Evolutionary conservation across 2,888 invertebrate species (phyloP), one percentile per base, ranked within the genome.

Genomic region (Drosophila nigritarsus): DNA sequence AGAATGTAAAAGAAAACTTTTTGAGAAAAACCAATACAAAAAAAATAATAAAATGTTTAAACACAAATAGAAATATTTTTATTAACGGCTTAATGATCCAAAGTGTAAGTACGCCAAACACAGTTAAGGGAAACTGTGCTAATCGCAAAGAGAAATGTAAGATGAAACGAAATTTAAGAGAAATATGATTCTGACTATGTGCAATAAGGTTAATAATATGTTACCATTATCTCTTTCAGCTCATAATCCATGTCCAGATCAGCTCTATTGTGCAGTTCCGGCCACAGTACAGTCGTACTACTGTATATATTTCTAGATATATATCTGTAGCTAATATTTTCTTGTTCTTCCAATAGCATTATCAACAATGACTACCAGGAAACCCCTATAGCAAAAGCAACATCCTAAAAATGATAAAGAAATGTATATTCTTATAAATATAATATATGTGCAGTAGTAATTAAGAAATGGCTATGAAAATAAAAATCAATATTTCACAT

Each of bases 21-120:
- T 84, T 82, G 54, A 84, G 67, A 87, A 78, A 78, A 85, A 73
- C 70, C 66, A 56, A 86, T 67, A 63, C 58, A 73, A 83, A 77
- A 74, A 74, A 75, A 80, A 79, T 78, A 80, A 73, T 77, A 89
- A 86, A 86, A 86, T 80, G 87, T 87, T 86, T 75, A 84, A 84
- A 75, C 6, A 13, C 45, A 51, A 42, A 2, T 15, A 8, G 9
- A 27, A 27, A 27, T 45, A 45, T 45, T 45, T 45, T 3, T 45
- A 8, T 24, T 45, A 15, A 24, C 15, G 7, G 8, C 45, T 45
- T 15, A 3, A 20, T 1, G 24, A 24, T 45, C 15, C 24, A 45
- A 24, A 45, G 8, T 8, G 45, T 45, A 45, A 45, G 45, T 45
- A 24, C 11, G 4, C 2, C 45, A 8, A 15, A 8, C 24, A 7